Conservation (phyloP, 2,113 vertebrate species). For the Colistium nudipinnis region DNA sequence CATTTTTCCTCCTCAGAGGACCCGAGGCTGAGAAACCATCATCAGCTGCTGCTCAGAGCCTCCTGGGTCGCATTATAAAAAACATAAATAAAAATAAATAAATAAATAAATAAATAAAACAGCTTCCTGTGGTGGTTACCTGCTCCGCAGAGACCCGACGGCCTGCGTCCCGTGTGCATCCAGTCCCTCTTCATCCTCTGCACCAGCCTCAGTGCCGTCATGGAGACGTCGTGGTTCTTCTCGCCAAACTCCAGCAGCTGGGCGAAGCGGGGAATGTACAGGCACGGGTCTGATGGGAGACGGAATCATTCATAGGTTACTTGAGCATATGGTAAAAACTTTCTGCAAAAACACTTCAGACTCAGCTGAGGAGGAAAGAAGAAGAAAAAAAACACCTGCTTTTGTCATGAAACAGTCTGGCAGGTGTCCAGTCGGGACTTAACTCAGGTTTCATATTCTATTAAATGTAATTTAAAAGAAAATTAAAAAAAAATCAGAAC, state of each 20-base stretch:
- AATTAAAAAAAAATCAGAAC: conserved; percentile 11
- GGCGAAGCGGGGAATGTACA: conserved; percentile 97
- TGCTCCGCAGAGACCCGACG: conserved; percentile 95
- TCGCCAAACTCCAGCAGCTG: conserved; percentile 96
- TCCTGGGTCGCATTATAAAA: no score
- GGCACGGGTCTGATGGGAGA: conserved; percentile 87
- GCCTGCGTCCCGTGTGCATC: conserved; percentile 97
- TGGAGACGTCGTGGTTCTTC: conserved; percentile 98
- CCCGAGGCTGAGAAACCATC: no score
- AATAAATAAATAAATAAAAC: neutral
- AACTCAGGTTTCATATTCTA: no score
- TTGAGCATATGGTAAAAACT: no score
- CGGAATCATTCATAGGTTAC: no score
- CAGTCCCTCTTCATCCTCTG: conserved; percentile 99
- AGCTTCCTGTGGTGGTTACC: conserved; percentile 74
- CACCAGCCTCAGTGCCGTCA: conserved; percentile 92
- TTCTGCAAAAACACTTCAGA: conserved; percentile 33
- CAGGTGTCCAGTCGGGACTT: conserved; percentile 30
- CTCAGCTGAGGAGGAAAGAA: neutral
- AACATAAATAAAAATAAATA: no score
- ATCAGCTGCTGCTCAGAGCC: neutral
- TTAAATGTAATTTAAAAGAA: conserved; percentile 9
- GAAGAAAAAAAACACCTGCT: conserved; percentile 38
- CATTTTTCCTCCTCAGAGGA: no score
- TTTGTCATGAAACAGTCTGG: conserved; percentile 15